Base-by-base conservation (phyloP, 2,888 invertebrate genomes). In the Cactoblastis cactorum region DNA sequence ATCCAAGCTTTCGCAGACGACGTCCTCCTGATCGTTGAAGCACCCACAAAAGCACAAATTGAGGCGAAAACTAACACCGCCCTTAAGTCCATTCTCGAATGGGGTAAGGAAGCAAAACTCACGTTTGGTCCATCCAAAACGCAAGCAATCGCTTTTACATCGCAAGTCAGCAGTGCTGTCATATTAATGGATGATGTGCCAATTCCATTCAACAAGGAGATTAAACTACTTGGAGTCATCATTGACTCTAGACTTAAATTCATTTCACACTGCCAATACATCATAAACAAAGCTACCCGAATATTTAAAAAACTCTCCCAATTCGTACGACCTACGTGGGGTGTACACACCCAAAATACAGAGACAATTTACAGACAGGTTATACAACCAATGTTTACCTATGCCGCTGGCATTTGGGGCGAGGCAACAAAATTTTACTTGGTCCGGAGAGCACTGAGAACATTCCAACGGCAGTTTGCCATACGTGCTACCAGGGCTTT, bases 71-170 rank as follows among this genome's bases (percentile, higher is more conserved):
- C 46, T 0, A 53, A 54, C 18, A 1, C 2, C 0, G 18, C 32
- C 1, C 43, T 57, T 0, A 9, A 15, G 0, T 11, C 1, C 0
- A 51, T 56, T 0, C 11, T 0, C 0, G 14, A 34, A 0, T 56
- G 53, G 53, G 53, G 48, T 0, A 12, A 14, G 1, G 18, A n/a
- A 5, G 14, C 35, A 1, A 53, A 52, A 39, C 46, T 53, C 0
- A 18, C 2, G 1, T 57, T 51, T 12, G 51, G 47, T 4, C 41
- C 51, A 0, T 12, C 14, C 9, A 53, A 53, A 33, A 51, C 48
- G 0, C 48, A 51, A 9, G 38, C 28, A 0, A 28, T 52, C 1
- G 45, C 49, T 9, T 54, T 51, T 19, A 55, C 52, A 0, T 1
- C 3, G 4, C 52, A 54, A 18, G 32, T 45, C 6, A 45, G 14